Base-by-base conservation (phyloP, 2,113 vertebrate genomes). In the Malurus alboscapulatus region DNA sequence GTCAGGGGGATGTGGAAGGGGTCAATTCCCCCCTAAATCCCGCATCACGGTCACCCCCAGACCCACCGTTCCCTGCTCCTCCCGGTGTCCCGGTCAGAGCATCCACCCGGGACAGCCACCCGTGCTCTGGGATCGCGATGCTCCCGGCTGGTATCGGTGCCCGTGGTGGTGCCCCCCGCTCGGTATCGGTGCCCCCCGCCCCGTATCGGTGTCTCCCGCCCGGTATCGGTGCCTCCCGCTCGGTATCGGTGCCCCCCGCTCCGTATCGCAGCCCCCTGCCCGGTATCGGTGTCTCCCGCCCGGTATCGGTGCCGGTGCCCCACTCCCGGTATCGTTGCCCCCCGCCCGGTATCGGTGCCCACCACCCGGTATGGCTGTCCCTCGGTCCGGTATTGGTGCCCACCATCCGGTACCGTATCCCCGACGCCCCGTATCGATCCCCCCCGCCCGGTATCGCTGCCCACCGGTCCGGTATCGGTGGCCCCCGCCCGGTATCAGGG, bases 51-150 rank as follows among this genome's bases (percentile, higher is more conserved):
- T 2, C 34, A 10, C 25, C 30, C 44, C 68, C n/a, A 8, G 24
- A 3, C 14, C 9, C 4, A 21, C 22, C 27, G 2, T 38, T n/a
- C 51, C 42, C 30, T 7, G 58, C n/a, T 48, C 40, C 29, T n/a
- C 59, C 66, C 29, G 34, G 42, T 29, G 50, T 48, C 59, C 51
- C 24, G 29, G 18, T 40, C 58, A 22, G 11, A 0, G 58, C 48
- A 22, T 21, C 5, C 67, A 36, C 47, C 30, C 47, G 30, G 55
- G 25, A 20, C 3, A 12, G 12, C 1, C 26, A 6, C 1, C 1
- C 3, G 32, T 10, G 67, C 21, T 25, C 32, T 11, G 42, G 51
- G 3, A 68, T 14, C 10, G 14, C 5, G 34, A 22, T 14, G 53
- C 16, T 25, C 42, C 14, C 27, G 2, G 1, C 34, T 6, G 63